Conservation (phyloP, 2,113 vertebrate genomes). For the Dicrurus megarhynchus region DNA sequence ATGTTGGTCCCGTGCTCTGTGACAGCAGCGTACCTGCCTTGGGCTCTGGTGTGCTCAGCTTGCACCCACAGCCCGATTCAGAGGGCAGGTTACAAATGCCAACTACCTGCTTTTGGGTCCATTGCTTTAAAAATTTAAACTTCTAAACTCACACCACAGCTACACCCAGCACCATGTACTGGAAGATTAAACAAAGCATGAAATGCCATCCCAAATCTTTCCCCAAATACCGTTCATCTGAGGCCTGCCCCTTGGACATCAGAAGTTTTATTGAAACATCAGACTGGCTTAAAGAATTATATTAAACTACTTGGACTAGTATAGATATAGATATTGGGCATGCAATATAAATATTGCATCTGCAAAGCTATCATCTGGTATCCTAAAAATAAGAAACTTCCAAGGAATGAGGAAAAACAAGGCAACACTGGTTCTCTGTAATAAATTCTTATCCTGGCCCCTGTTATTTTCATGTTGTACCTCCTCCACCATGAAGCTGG, state of each 20-base stretch:
- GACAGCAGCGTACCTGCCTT: background rate
- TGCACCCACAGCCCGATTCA: background rate
- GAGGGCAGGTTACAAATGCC: background rate
- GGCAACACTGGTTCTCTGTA: background rate
- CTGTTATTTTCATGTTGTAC: background rate
- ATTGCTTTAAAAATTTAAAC: background rate
- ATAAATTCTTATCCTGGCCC: background rate
- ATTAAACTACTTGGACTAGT: background rate
- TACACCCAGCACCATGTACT: background rate
- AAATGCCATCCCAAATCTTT: background rate
- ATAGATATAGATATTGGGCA: fast-evolving
- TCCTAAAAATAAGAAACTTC: background rate
- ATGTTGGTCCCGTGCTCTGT: fast-evolving
- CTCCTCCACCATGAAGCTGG: background rate
- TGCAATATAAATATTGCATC: background rate
- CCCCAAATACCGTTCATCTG: fast-evolving
- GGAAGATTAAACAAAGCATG: background rate
- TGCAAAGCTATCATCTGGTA: background rate
- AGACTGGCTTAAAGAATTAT: background rate
- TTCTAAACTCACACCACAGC: background rate
- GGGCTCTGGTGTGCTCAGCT: background rate
- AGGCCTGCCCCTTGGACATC: background rate
- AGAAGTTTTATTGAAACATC: background rate
- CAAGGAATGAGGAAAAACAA: background rate
- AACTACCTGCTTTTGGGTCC: fast-evolving